A percentile compares a stretch with the other conserved stretches of the same genome.
Evolutionary conservation across 2,797 vertebrate genomes (phyloP).

Genomic region (Trachurus trachurus): DNA sequence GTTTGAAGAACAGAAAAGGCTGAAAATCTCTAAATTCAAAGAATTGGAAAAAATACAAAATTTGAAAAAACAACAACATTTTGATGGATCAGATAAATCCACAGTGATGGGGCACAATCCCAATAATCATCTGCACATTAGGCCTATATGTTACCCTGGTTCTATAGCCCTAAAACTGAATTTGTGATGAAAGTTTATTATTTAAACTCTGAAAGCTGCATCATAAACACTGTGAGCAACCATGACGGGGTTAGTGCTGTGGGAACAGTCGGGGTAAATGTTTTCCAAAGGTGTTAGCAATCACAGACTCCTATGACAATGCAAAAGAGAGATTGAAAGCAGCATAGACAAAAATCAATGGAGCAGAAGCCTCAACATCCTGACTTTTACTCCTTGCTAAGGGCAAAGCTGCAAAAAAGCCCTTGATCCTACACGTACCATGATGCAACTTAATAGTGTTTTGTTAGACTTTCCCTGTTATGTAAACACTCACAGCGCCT

Average conservation of each 20-base stretch:
- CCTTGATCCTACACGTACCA: neutral
- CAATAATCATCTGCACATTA: neutral
- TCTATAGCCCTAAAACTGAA: neutral
- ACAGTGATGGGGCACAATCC: neutral
- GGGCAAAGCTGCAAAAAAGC: neutral
- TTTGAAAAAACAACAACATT: neutral
- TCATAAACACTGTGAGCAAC: too few species aligned
- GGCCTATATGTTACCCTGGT: neutral
- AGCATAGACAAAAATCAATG: neutral
- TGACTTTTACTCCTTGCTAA: neutral
- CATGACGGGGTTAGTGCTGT: too few species aligned
- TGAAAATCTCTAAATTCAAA: neutral
- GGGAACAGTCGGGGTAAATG: too few species aligned
- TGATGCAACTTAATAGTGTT: neutral
- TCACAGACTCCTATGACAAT: neutral
- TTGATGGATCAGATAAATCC: neutral
- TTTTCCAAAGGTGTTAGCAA: neutral
- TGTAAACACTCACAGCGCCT: neutral
- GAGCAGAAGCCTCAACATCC: neutral
- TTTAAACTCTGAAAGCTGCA: neutral
- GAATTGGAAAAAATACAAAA: neutral
- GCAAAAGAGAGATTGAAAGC: neutral
- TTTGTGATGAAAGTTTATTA: neutral
- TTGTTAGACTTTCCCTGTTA: neutral
- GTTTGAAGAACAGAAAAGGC: neutral